Conservation (phyloP, 1,140 invertebrate species). For the Hestina assimilis region DNA sequence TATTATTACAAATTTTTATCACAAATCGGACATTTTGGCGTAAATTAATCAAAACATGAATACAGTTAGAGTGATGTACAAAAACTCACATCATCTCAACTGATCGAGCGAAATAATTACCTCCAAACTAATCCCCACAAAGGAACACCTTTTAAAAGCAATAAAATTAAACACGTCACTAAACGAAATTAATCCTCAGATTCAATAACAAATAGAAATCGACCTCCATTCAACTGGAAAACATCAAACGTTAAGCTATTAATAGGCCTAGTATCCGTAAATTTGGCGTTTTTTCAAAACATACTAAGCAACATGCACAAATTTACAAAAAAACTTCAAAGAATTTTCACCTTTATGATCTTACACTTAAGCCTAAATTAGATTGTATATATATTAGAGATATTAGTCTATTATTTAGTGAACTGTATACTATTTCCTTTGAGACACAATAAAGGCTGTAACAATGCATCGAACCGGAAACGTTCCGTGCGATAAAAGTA, state of each 20-base stretch:
- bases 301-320: background rate
- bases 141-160: conserved; percentile 13
- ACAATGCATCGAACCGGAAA: conserved; percentile 57
- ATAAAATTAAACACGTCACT: conserved; percentile 34
- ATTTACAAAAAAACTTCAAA: background rate
- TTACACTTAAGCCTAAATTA: background rate
- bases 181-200: conserved; percentile 35
- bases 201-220: conserved; percentile 36
- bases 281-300: conserved; percentile 16
- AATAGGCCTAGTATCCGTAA: conserved; percentile 22
- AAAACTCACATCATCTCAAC: background rate
- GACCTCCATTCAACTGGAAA: conserved; percentile 34
- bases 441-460: conserved; percentile 31
- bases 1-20: too few relatives aligned
- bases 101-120: conserved; percentile 11
- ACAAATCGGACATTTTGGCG: background rate
- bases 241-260: conserved; percentile 29
- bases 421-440: conserved; percentile 41
- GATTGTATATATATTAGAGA: background rate
- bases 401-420: conserved; percentile 3
- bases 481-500: conserved; percentile 45
- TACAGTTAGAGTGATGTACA: background rate
- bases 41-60: background rate
- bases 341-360: background rate
- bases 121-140: conserved; percentile 6